Conservation (phyloP, 2,113 vertebrate species). For the Morphnarchus princeps region DNA sequence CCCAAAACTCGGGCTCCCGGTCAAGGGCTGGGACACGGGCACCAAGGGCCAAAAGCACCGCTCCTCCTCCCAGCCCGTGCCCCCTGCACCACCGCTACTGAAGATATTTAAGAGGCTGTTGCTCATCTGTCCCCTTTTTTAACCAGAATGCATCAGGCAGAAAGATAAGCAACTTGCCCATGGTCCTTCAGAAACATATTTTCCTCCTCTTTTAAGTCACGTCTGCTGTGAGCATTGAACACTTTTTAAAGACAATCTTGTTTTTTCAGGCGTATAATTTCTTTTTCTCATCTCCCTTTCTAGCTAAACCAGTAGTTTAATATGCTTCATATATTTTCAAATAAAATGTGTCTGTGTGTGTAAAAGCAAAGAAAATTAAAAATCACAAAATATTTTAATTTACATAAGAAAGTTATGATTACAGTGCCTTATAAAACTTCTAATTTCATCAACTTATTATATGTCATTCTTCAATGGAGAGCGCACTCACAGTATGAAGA, state of each 20-base stretch:
- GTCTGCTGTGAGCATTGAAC: neutral
- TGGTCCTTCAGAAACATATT: neutral
- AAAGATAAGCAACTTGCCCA: neutral
- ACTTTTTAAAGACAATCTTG: neutral
- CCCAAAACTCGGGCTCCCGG: neutral
- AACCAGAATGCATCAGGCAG: neutral
- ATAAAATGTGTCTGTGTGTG: neutral
- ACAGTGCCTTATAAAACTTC: neutral
- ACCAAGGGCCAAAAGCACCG: accelerated
- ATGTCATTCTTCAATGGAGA: slow-evolving; percentile 20
- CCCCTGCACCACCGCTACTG: accelerated
- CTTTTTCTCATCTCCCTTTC: neutral
- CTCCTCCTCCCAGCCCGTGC: accelerated
- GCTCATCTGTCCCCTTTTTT: neutral
- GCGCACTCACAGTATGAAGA: neutral
- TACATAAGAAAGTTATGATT: neutral
- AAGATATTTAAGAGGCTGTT: neutral
- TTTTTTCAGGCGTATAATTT: neutral
- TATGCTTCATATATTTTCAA: neutral
- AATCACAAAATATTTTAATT: neutral
- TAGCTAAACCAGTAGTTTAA: neutral
- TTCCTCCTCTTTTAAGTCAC: neutral
- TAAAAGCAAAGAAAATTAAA: neutral
- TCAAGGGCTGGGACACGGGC: accelerated
- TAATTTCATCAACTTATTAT: slow-evolving; percentile 25